Evolutionary conservation across 2,888 invertebrate genomes (phyloP), one percentile per base, ranked within the genome.

Genomic region (Mimas tiliae): DNA sequence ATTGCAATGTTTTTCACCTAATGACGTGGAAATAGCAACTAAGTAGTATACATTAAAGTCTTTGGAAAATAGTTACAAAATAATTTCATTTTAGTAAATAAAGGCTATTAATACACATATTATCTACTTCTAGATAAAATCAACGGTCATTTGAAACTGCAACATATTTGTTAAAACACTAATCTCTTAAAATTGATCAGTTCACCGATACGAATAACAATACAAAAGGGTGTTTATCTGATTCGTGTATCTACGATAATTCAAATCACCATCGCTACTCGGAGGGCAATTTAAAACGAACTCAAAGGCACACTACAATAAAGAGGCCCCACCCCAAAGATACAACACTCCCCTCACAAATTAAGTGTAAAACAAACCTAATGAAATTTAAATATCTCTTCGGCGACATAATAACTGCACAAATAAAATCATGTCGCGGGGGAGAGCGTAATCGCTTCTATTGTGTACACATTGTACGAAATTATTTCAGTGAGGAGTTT

Each of bases 291-390:
- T 86, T 79, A 82, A 88, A 87, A 86, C 83, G 58, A 58, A 12
- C 42, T 19, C 19, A 58, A 58, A 85, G 86, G 84, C 84, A 81
- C 82, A 75, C 79, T 82, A 82, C 84, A 86, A 87, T 87, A 88
- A 86, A 82, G 74, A 80, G 75, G 83, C 88, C 79, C 91, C 91
- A 88, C 91, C 91, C 92, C 84, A 79, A 75, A 85, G 74, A 88
- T 88, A 85, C 81, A 82, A 80, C 83, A 85, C 84, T 81, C 91
- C 92, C 92, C 89, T 91, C 90, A 84, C 91, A 93, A 93, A 93
- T 93, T 93, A 93, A 93, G 92, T 93, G 93, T 93, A 93, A 93
- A 93, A 93, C 93, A 93, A 93, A 93, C 93, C 93, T 91, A 93
- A 93, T 93, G 92, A 91, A 93, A 93, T 93, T 93, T 93, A 93